Percentiles rank a stretch among this genome's conserved stretches.
Evolutionary conservation across 2,888 invertebrate genomes (phyloP).

Genomic region (Hypercompe scribonia): DNA sequence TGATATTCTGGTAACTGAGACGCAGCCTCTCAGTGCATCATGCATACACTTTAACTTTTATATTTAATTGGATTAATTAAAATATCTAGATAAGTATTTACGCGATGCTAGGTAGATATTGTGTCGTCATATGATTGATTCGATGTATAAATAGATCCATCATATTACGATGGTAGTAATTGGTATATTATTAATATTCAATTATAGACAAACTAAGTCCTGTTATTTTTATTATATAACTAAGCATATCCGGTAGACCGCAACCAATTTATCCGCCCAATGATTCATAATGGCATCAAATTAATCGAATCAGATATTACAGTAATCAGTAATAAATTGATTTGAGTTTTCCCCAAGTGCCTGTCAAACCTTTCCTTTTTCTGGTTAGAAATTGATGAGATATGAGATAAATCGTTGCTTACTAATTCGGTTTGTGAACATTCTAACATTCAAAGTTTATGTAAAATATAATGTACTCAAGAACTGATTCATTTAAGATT

Average conservation of each 20-base stretch:
- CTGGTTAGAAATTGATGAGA: slow-evolving; percentile 31
- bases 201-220: slow-evolving; percentile 32
- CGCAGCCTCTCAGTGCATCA: no score
- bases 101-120: not conserved
- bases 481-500: not conserved
- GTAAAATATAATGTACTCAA: not conserved
- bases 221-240: slow-evolving; percentile 46
- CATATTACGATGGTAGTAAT: not conserved
- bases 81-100: not conserved
- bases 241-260: slow-evolving; percentile 32
- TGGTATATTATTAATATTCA: slow-evolving; percentile 10
- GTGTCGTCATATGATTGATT: not conserved
- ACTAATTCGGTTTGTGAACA: slow-evolving; percentile 21
- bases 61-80: not conserved
- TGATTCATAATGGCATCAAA: slow-evolving; percentile 53
- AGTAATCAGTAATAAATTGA: slow-evolving; percentile 55
- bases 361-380: slow-evolving; percentile 39
- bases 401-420: slow-evolving; percentile 46
- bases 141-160: not conserved
- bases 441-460: slow-evolving; percentile 17
- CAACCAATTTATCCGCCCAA: slow-evolving; percentile 34
- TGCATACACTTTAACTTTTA: no score
- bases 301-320: slow-evolving; percentile 54
- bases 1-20: no score
- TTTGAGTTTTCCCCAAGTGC: slow-evolving; percentile 36